A percentile compares a stretch with the other conserved stretches of the same genome.
Conservation (phyloP, 2,888 invertebrate genomes). For the Sylvicola fuscatus region DNA sequence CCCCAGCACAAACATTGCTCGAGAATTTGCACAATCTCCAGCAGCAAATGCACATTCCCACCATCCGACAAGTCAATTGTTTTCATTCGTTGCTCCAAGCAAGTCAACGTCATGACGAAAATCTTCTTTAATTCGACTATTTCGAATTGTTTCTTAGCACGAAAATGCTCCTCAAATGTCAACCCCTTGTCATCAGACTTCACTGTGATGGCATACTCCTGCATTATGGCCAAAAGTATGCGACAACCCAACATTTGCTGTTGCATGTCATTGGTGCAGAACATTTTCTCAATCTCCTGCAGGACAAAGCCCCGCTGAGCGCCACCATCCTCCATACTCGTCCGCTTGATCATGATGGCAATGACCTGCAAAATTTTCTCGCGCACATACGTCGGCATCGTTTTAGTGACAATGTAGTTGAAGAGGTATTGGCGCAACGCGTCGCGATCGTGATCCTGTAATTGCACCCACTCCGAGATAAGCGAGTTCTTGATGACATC, state of each 20-base stretch:
- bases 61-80: conserved; percentile 28
- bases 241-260: conserved; percentile 69
- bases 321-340: conserved; percentile 53
- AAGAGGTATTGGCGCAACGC: conserved; percentile 58
- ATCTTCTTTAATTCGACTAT: conserved; percentile 56
- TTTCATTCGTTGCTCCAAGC: conserved; percentile 5
- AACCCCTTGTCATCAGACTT: conserved; percentile 73
- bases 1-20: conserved; percentile 68
- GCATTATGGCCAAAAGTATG: conserved; percentile 61
- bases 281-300: conserved; percentile 53
- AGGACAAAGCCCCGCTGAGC: conserved; percentile 44
- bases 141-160: conserved; percentile 71
- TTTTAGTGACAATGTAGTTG: conserved; percentile 49
- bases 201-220: conserved; percentile 71
- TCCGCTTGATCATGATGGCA: conserved; percentile 73
- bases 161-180: conserved; percentile 72
- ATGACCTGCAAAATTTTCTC: conserved; percentile 35
- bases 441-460: conserved; percentile 45
- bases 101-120: conserved; percentile 35
- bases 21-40: conserved; percentile 51
- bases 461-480: conserved; percentile 61
- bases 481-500: conserved; percentile 62
- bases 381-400: conserved; percentile 46
- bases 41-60: conserved; percentile 26
- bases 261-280: conserved; percentile 53